These are phyloP conservation scores for Ascaphus truei DNA, from an alignment of 2,113 vertebrate species.

Conservation along the genomic window DNA sequence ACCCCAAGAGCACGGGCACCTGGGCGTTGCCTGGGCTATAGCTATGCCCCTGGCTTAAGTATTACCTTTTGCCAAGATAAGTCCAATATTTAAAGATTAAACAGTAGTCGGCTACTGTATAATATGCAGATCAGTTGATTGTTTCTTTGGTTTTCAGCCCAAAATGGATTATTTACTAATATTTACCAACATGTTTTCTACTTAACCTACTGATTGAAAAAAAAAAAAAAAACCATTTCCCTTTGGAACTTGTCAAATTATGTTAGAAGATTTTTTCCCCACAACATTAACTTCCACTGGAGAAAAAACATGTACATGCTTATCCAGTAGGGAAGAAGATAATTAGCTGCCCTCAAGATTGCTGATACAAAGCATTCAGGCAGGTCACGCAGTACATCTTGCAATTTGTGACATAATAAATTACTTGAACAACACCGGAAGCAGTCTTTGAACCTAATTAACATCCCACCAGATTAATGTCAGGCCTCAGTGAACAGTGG, in stretches of 20 bases:
- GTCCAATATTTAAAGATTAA: no score
- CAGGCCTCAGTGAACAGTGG: conserved; percentile 58
- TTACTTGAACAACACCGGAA: conserved; percentile 83
- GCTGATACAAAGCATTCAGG: conserved; percentile 61
- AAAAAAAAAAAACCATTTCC: conserved; percentile 47
- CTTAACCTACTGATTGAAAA: conserved; percentile 29
- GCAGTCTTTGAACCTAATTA: conserved; percentile 89
- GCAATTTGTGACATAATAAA: conserved; percentile 79
- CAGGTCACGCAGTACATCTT: conserved; percentile 61
- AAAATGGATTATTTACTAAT: no score
- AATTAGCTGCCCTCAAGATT: conserved; percentile 79
- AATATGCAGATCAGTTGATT: no score
- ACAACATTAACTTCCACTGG: conserved; percentile 64
- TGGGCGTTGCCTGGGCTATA: no score
- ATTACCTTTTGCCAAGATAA: no score
- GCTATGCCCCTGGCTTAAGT: no score
- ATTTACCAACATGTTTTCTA: conserved; percentile 43
- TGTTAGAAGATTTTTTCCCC: conserved; percentile 66
- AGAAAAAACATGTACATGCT: conserved; percentile 50
- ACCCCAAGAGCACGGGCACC: no score
- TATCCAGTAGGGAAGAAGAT: conserved; percentile 75
- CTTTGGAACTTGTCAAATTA: conserved; percentile 65
- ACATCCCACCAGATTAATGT: conserved; percentile 72
- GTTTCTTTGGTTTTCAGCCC: no score
- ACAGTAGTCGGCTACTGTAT: no score